phyloP scores from a whole-genome alignment of 2,113 vertebrate species.

The Amia ocellicauda region DNA sequence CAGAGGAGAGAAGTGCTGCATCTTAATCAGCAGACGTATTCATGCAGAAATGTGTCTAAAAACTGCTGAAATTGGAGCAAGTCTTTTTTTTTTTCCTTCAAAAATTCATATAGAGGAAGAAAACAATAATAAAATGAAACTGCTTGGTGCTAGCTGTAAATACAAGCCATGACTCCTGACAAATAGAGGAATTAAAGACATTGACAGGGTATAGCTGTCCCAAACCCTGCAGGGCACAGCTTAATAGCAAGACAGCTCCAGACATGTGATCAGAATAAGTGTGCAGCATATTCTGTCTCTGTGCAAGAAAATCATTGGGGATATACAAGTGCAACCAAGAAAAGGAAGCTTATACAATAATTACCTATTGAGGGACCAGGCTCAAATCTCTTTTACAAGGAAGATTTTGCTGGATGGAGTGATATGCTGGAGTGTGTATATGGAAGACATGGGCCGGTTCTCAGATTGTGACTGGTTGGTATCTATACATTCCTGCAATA shows the following conservation, averaged over 20 bases:
- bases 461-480: no score
- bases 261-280: neutral
- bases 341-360: no score
- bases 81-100: slow-evolving; percentile 43
- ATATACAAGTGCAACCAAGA: no score
- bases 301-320: no score
- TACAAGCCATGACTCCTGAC: slow-evolving; percentile 30
- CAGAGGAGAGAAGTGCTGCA: slow-evolving; percentile 50
- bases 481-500: no score
- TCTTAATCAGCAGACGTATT: slow-evolving; percentile 64
- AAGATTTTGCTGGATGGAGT: no score
- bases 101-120: slow-evolving; percentile 52
- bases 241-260: slow-evolving; percentile 9
- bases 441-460: no score
- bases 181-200: slow-evolving; percentile 34
- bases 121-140: slow-evolving; percentile 34
- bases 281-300: no score
- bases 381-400: no score
- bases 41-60: slow-evolving; percentile 64
- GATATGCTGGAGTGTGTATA: no score
- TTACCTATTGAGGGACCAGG: no score
- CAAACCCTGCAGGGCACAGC: slow-evolving; percentile 4
- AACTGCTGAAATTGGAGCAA: slow-evolving; percentile 39
- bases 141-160: slow-evolving; percentile 42
- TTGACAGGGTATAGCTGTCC: slow-evolving; percentile 17